A percentile compares a stretch with the other conserved stretches of the same genome.
Evolutionary conservation across 2,113 vertebrate genomes (phyloP).

Genomic region (Chionodraco myersi): DNA sequence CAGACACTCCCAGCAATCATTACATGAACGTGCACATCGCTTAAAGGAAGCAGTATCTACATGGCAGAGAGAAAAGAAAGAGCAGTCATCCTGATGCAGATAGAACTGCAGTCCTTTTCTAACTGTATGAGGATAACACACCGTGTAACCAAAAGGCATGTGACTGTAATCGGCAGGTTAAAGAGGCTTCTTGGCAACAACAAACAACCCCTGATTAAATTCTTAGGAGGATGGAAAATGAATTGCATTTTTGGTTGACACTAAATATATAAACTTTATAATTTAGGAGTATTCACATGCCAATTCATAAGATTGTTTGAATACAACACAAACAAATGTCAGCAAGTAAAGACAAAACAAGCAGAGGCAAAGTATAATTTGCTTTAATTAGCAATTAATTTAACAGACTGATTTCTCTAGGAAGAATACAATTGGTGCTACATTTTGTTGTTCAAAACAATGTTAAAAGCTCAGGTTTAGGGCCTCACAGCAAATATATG

Average conservation of each 20-base stretch:
- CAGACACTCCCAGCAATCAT: conserved; percentile 43
- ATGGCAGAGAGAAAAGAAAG: conserved; percentile 21
- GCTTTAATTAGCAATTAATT: background rate
- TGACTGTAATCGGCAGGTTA: conserved; percentile 57
- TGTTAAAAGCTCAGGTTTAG: conserved; percentile 4
- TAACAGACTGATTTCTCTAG: background rate
- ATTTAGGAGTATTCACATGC: conserved; percentile 37
- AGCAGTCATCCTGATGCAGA: conserved; percentile 32
- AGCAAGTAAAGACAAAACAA: conserved; percentile 8
- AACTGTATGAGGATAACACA: conserved; percentile 17
- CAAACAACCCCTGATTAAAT: conserved; percentile 43
- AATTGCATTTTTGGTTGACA: conserved; percentile 32
- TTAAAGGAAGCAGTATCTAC: conserved; percentile 40
- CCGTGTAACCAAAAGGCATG: conserved; percentile 33
- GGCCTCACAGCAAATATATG: background rate
- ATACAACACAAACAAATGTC: conserved; percentile 17
- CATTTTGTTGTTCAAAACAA: conserved; percentile 1
- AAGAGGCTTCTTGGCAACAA: conserved; percentile 29
- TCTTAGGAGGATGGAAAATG: conserved; percentile 49
- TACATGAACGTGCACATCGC: conserved; percentile 39
- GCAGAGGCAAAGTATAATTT: background rate
- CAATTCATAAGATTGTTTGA: conserved; percentile 42
- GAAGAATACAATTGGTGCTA: background rate
- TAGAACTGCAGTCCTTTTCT: conserved; percentile 11
- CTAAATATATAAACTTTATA: conserved; percentile 31